Evolutionary conservation across 2,888 invertebrate genomes (phyloP).

Genomic region (Neocrepidodera transversa): DNA sequence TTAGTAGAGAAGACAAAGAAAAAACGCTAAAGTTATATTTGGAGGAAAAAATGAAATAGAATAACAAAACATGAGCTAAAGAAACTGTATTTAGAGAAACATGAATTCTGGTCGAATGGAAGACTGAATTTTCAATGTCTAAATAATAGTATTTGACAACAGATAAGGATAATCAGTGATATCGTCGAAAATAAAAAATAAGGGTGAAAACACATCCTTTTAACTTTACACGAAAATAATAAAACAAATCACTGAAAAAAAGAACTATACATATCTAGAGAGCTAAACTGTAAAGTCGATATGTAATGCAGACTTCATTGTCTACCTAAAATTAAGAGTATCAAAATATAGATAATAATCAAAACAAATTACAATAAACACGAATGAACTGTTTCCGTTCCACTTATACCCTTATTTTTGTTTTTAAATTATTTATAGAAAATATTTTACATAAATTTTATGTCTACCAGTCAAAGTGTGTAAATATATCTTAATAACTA

Average conservation of each 20-base stretch:
- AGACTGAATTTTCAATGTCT: no score
- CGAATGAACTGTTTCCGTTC: slow-evolving; percentile 51
- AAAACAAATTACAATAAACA: slow-evolving; percentile 46
- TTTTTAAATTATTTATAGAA: slow-evolving; percentile 13
- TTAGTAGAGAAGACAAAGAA: no score
- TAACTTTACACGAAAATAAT: slow-evolving; percentile 42
- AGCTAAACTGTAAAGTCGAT: slow-evolving; percentile 55
- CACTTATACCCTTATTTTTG: slow-evolving; percentile 50
- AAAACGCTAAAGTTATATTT: no score
- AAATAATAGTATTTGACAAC: no score
- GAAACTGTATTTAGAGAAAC: no score
- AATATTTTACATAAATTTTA: slow-evolving; percentile 35
- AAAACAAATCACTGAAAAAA: slow-evolving; percentile 42
- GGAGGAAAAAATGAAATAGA: no score
- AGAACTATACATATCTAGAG: slow-evolving; percentile 51
- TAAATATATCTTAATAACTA: slow-evolving; percentile 34
- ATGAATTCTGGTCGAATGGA: no score
- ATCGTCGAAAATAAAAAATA: slow-evolving; percentile 18
- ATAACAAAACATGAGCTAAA: no score
- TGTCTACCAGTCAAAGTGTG: slow-evolving; percentile 39
- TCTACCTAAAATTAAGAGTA: slow-evolving; percentile 53
- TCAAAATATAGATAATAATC: slow-evolving; percentile 55
- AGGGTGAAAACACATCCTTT: slow-evolving; percentile 48
- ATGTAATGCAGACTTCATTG: slow-evolving; percentile 53
- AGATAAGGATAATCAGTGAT: no score